Percentiles rank a stretch among this genome's conserved stretches.
phyloP scores from a whole-genome alignment of 2,888 invertebrate species.

The Pinctada fucata region DNA sequence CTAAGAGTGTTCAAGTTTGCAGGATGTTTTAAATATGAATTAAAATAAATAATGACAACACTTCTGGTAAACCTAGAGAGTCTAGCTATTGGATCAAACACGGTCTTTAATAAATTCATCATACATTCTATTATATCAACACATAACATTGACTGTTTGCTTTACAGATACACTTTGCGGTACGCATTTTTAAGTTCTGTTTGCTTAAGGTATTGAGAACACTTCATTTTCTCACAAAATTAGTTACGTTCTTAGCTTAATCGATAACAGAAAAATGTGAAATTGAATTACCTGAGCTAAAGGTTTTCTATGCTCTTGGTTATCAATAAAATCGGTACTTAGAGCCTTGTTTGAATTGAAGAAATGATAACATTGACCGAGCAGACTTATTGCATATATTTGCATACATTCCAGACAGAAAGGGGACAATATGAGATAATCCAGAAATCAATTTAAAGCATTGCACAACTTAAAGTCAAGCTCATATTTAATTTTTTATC shows the following conservation, averaged over 20 bases:
- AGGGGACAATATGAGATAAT: too few species aligned
- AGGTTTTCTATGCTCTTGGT: background rate
- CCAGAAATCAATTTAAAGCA: too few species aligned
- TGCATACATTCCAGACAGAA: too few species aligned
- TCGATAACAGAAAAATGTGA: background rate
- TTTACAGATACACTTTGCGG: background rate
- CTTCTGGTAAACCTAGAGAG: too few species aligned
- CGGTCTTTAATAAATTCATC: background rate
- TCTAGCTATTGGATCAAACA: background rate
- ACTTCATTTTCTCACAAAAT: slow-evolving; percentile 4
- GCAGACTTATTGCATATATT: too few species aligned
- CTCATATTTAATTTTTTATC: too few species aligned
- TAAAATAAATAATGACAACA: background rate
- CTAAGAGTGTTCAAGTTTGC: too few species aligned
- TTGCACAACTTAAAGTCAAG: too few species aligned
- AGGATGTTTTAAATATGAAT: background rate
- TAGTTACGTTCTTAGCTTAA: background rate
- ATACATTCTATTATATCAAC: background rate
- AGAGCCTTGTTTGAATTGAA: background rate
- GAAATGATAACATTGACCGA: background rate
- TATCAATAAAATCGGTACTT: background rate
- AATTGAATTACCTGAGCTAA: background rate
- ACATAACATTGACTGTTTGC: background rate
- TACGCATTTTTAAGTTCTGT: background rate
- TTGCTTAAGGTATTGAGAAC: background rate